These are phyloP conservation scores for Pseudorhombus dupliciocellatus DNA, from an alignment of 2,113 vertebrate genomes.

Conservation along the genomic window DNA sequence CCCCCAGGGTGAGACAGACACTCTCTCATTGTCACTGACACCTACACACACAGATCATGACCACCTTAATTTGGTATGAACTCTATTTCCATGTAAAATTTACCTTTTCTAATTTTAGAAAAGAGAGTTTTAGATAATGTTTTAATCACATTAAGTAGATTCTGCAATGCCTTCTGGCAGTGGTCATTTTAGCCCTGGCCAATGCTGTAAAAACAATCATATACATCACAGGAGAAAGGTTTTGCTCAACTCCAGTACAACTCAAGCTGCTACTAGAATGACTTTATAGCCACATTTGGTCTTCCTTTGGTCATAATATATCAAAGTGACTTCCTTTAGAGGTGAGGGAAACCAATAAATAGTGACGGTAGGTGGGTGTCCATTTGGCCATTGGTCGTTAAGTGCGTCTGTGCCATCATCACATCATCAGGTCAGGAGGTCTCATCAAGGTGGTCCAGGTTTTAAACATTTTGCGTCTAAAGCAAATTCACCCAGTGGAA, in stretches of 20 bases:
- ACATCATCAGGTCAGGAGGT: slow-evolving; percentile 17
- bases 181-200: no score
- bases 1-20: slow-evolving; percentile 36
- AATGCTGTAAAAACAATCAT: neutral
- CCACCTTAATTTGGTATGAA: neutral
- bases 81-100: neutral
- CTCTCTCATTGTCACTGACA: neutral
- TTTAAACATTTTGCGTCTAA: slow-evolving; percentile 37
- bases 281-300: slow-evolving; percentile 33
- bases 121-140: neutral
- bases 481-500: slow-evolving; percentile 38
- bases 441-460: slow-evolving; percentile 53
- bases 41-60: slow-evolving; percentile 5
- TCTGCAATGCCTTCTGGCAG: neutral
- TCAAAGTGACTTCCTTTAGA: slow-evolving; percentile 21
- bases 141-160: neutral
- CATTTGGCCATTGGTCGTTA: slow-evolving; percentile 39
- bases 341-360: slow-evolving; percentile 25
- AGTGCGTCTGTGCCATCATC: slow-evolving; percentile 12
- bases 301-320: slow-evolving; percentile 8
- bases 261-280: slow-evolving; percentile 1
- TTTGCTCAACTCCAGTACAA: neutral
- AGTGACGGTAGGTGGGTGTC: neutral
- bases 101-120: neutral
- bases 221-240: neutral